Evolutionary conservation across 2,888 invertebrate genomes (phyloP), one percentile per base, ranked within the genome.

Genomic region (Caenorhabditis plicata): DNA sequence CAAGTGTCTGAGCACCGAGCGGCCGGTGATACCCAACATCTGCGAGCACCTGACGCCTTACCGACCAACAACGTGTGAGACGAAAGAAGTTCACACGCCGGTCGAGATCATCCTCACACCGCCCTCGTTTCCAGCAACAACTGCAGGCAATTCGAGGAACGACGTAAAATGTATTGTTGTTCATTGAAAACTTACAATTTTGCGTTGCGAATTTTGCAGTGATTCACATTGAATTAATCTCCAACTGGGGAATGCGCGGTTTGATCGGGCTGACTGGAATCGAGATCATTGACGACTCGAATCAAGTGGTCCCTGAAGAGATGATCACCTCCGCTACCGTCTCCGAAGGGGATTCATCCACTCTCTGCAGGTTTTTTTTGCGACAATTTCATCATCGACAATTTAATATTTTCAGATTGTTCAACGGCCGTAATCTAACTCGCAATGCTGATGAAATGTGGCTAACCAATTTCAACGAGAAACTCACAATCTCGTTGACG

Each of bases 351-450:
- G 35, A 39, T 25, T 19, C 22, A 15, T 47, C 54, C 4, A 39
- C 29, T 3, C n/a, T 23, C 1, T 5, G n/a, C 11, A 51, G 39
- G 61, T 55, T 33, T 35, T 36, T 22, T 22, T 9, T 42, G 26
- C 13, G 17, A 22, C n/a, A 25, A 31, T 5, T 19, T 17, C 20
- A 38, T 20, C 19, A 25, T 27, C 7, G 20, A 13, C 4, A 23
- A 15, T 4, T 23, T 33, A 4, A 11, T 13, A 22, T 17, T 70
- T 75, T 20, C 76, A 86, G 85, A 63, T 81, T 90, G 29, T 85
- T 89, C 73, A 87, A 88, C 78, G 87, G 87, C 2, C 82, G 83
- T n/a, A 89, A 88, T 81, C 83, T 90, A 36, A 88, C 89, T 0
- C 86, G 85, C 0, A 85, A 87, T 40, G 84, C 86, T 29, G 85